Conservation (phyloP, 37 sponge, comb jelly and placozoan species). For the Cladorhizidae sp. region DNA sequence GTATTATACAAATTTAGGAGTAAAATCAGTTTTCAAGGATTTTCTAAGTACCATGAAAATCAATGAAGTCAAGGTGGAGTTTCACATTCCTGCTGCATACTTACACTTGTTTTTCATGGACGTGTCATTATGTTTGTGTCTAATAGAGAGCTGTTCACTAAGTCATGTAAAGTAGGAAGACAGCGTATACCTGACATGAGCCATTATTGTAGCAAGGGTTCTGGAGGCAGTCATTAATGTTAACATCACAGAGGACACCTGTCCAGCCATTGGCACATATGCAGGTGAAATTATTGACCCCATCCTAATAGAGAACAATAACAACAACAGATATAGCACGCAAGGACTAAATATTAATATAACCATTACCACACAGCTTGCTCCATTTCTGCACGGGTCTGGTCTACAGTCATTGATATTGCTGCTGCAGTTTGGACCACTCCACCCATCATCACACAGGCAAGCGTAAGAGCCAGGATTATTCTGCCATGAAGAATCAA, state of each 20-base stretch:
- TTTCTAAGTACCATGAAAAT: too few species aligned
- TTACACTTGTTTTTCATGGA: too few species aligned
- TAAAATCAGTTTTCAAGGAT: too few species aligned
- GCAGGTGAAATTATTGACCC: neutral
- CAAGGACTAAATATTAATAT: neutral
- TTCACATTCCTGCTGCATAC: too few species aligned
- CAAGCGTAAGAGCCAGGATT: constrained; percentile 33
- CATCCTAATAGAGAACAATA: neutral
- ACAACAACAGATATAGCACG: neutral
- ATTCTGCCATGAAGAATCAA: too few species aligned
- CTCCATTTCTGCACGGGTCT: constrained; percentile 63
- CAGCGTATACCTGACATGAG: neutral
- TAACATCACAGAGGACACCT: constrained; percentile 38
- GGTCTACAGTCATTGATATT: constrained; percentile 64
- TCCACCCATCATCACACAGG: constrained; percentile 59
- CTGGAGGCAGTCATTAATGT: constrained; percentile 48
- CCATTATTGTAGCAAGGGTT: neutral
- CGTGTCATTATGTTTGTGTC: too few species aligned
- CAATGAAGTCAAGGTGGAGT: too few species aligned
- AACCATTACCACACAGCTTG: constrained; percentile 24
- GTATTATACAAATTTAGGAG: too few species aligned
- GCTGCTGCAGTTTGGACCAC: constrained; percentile 60
- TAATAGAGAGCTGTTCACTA: too few species aligned
- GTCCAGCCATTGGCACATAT: constrained; percentile 41
- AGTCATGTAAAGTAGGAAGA: too few species aligned